Conservation (phyloP, 2,797 vertebrate species). For the Pogonophryne albipinna region DNA sequence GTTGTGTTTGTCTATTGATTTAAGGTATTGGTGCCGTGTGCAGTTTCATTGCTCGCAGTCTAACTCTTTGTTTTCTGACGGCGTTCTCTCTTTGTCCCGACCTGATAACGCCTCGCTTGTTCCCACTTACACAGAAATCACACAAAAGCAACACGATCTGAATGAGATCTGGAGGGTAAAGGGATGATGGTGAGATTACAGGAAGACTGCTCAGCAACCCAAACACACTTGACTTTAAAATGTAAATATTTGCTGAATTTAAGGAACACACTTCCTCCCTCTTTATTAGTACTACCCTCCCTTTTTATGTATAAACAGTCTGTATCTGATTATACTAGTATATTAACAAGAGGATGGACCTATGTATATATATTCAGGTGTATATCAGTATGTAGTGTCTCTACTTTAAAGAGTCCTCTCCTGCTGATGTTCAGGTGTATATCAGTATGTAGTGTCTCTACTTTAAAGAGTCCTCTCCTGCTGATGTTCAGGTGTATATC, state of each 20-base stretch:
- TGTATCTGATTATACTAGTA: too few relatives aligned
- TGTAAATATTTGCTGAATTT: slow-evolving; percentile 1
- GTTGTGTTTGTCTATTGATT: slow-evolving; percentile 67
- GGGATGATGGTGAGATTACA: too few relatives aligned
- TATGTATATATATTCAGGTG: too few relatives aligned
- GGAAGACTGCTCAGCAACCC: background rate
- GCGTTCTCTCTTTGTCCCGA: background rate
- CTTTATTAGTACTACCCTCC: too few relatives aligned
- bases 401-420: too few relatives aligned
- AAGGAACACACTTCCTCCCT: background rate
- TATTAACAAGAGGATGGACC: too few relatives aligned
- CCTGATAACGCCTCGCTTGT: slow-evolving; percentile 2
- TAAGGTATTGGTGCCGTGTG: slow-evolving; percentile 47
- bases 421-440: too few relatives aligned
- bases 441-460: too few relatives aligned
- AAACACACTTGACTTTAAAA: background rate
- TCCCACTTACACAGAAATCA: background rate
- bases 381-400: too few relatives aligned
- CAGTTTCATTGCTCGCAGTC: slow-evolving; percentile 52
- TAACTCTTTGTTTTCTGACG: slow-evolving; percentile 34
- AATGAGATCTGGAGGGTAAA: background rate
- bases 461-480: too few relatives aligned
- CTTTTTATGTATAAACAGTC: too few relatives aligned
- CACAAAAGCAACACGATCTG: background rate
- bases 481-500: too few relatives aligned